A percentile compares a stretch with the other conserved stretches of the same genome.
These are phyloP conservation scores for Labeo catla DNA, from an alignment of 2,113 vertebrate species.

Conservation along the genomic window DNA sequence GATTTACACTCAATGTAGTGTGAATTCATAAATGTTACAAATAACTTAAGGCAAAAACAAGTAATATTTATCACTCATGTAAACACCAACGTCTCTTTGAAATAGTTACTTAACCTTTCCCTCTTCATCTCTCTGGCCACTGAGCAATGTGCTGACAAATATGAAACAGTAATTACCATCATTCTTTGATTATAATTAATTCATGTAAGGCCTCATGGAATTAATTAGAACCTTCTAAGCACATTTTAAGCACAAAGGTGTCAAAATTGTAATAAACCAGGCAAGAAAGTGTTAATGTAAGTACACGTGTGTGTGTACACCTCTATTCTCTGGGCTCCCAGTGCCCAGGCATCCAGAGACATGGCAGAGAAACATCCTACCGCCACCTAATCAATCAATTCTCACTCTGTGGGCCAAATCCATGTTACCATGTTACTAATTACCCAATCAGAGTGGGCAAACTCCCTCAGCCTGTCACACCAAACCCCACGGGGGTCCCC, in stretches of 20 bases:
- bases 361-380: constrained; percentile 64
- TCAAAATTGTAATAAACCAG: constrained; percentile 60
- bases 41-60: constrained; percentile 60
- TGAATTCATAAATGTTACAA: not conserved
- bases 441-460: constrained; percentile 72
- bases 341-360: constrained; percentile 43
- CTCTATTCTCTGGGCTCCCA: constrained; percentile 47
- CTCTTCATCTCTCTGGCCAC: constrained; percentile 51
- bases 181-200: constrained; percentile 64
- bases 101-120: constrained; percentile 44
- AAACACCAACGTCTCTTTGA: constrained; percentile 65
- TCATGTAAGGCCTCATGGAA: constrained; percentile 58
- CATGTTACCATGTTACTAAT: constrained; percentile 74
- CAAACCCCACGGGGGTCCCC: constrained; percentile 67
- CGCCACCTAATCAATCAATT: constrained; percentile 78
- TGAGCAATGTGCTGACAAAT: constrained; percentile 65
- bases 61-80: constrained; percentile 74
- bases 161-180: constrained; percentile 68
- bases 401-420: constrained; percentile 74
- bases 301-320: constrained; percentile 24
- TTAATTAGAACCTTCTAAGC: constrained; percentile 67
- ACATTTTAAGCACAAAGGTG: constrained; percentile 44
- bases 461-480: constrained; percentile 62
- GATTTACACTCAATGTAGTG: constrained; percentile 1
- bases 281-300: constrained; percentile 42